phyloP scores from a whole-genome alignment of 2,888 invertebrate genomes.

The Cremastinae sp. region DNA sequence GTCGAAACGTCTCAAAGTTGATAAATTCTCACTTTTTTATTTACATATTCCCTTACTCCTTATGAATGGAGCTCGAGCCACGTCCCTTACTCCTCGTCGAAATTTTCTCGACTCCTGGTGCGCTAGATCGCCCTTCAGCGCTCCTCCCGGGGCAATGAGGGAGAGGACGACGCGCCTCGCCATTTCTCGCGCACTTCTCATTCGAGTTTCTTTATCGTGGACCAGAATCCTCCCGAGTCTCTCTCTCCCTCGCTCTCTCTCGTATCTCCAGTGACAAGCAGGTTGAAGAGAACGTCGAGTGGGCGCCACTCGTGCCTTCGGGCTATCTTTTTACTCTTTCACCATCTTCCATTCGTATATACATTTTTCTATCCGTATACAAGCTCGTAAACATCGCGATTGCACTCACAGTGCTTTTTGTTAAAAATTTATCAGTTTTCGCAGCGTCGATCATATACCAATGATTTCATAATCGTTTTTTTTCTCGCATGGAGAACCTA shows the following conservation, averaged over 20 bases:
- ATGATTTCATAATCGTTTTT: too few species aligned
- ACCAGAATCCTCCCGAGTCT: slow-evolving; percentile 10
- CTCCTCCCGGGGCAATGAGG: background rate
- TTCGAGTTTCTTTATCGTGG: slow-evolving; percentile 19
- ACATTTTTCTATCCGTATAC: slow-evolving; percentile 9
- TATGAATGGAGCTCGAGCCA: slow-evolving; percentile 66
- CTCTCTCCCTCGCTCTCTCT: slow-evolving; percentile 43
- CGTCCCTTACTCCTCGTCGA: slow-evolving; percentile 2
- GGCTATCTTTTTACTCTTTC: slow-evolving; percentile 71
- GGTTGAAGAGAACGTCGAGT: slow-evolving; percentile 70
- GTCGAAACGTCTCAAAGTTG: slow-evolving; percentile 40
- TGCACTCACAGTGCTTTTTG: background rate
- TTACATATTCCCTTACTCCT: slow-evolving; percentile 51
- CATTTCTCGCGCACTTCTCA: slow-evolving; percentile 21
- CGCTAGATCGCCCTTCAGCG: slow-evolving; percentile 5
- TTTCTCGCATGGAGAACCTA: too few species aligned
- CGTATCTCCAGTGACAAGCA: slow-evolving; percentile 43
- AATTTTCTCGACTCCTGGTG: background rate
- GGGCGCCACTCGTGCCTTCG: slow-evolving; percentile 75
- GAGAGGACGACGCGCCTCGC: background rate
- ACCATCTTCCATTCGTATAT: slow-evolving; percentile 43
- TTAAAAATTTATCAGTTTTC: background rate
- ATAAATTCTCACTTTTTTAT: slow-evolving; percentile 21
- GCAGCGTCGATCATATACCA: too few species aligned
- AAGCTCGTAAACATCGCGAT: slow-evolving; percentile 5